Conservation (phyloP, 2,113 vertebrate species). For the Microcebus griseorufus region DNA sequence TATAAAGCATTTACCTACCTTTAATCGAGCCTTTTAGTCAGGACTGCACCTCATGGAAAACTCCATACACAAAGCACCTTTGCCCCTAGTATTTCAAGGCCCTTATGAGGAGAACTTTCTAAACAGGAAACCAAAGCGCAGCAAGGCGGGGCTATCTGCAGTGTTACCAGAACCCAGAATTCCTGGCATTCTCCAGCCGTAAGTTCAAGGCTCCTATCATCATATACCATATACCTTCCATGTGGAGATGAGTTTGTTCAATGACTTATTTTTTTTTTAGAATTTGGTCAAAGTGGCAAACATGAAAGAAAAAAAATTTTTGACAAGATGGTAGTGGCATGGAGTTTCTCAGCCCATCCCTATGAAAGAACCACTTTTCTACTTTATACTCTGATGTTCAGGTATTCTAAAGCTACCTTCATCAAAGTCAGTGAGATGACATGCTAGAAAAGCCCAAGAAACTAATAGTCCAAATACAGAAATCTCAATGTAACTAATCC, state of each 20-base stretch:
- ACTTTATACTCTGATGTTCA: background rate
- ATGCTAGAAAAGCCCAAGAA: background rate
- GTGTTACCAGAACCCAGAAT: conserved; percentile 37
- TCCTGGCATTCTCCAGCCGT: conserved; percentile 52
- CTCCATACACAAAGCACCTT: conserved; percentile 13
- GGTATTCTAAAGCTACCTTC: background rate
- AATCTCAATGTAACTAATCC: conserved; percentile 31
- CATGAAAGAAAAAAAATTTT: background rate
- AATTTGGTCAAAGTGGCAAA: background rate
- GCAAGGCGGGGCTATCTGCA: background rate
- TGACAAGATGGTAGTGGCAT: background rate
- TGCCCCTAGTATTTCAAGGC: background rate
- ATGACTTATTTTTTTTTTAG: background rate
- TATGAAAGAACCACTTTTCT: background rate
- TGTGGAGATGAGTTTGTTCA: background rate
- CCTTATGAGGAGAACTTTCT: conserved; percentile 54
- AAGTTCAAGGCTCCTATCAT: background rate
- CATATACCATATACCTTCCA: background rate
- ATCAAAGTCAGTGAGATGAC: background rate
- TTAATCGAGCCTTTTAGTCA: background rate
- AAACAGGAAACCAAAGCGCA: conserved; percentile 41
- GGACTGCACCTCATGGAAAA: background rate
- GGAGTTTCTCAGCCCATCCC: background rate
- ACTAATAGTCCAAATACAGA: background rate
- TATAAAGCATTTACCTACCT: conserved; percentile 48